Conservation (phyloP, 2,888 invertebrate species). For the Taphrorychus bicolor region DNA sequence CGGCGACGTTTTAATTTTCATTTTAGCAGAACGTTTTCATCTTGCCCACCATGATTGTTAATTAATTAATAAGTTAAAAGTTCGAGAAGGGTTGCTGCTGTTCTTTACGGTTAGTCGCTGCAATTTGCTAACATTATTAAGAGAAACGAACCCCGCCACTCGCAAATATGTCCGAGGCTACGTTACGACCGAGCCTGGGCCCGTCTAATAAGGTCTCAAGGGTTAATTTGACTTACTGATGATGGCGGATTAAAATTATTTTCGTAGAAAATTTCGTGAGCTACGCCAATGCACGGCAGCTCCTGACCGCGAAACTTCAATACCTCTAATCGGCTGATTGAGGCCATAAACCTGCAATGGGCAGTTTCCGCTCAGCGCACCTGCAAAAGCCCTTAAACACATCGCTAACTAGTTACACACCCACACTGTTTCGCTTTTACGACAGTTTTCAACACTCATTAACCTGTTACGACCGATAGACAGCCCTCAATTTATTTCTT, state of each 20-base stretch:
- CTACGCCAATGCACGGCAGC: not conserved
- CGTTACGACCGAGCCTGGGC: slow-evolving; percentile 47
- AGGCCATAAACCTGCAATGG: slow-evolving; percentile 35
- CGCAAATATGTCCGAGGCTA: slow-evolving; percentile 60
- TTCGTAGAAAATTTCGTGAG: too few species aligned
- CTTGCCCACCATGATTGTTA: slow-evolving; percentile 60
- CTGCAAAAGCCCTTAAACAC: slow-evolving; percentile 41
- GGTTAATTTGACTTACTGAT: not conserved
- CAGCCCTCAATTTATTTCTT: slow-evolving; percentile 40
- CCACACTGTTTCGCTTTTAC: slow-evolving; percentile 38
- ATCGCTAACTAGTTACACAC: slow-evolving; percentile 40
- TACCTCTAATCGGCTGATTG: slow-evolving; percentile 34
- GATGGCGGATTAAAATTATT: not conserved
- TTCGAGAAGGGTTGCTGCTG: slow-evolving; percentile 55
- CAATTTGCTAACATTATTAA: slow-evolving; percentile 61
- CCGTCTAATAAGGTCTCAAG: slow-evolving; percentile 13
- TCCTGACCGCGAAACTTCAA: slow-evolving; percentile 6
- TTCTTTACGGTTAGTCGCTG: slow-evolving; percentile 59
- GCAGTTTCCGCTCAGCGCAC: slow-evolving; percentile 40
- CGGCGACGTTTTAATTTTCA: slow-evolving; percentile 58
- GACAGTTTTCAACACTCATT: slow-evolving; percentile 42
- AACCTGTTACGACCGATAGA: slow-evolving; percentile 39
- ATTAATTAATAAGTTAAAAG: slow-evolving; percentile 62
- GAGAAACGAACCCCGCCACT: slow-evolving; percentile 53
- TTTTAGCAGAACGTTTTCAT: slow-evolving; percentile 54